Evolutionary conservation across 2,888 invertebrate genomes (phyloP), one percentile per base, ranked within the genome.

Genomic region (Archips crataeganus): DNA sequence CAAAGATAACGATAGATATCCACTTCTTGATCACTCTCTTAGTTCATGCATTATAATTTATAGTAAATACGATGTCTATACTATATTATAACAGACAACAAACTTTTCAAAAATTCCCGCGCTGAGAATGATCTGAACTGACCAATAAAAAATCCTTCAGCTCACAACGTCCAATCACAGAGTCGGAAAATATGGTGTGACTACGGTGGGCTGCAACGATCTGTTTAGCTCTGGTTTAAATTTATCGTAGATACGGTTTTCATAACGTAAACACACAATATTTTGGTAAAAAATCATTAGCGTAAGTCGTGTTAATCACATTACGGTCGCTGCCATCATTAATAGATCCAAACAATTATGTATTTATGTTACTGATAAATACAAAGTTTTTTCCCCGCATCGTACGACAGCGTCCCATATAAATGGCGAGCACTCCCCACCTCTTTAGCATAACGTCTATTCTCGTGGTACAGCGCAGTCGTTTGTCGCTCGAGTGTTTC

Each of bases 331-430:
- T 65, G 47, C 51, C 39, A 45, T 11, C 49, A 9, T 23, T 65
- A 62, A 69, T 61, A 59, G 64, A 74, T 69, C 63, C 65, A 61
- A 84, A 81, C 78, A 77, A 70, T 68, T 76, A 75, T 75, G 74
- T 79, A 80, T 80, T 84, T 81, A 79, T 84, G 32, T 85, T 74
- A 83, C 76, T 84, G 85, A 88, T 88, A 87, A 88, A 86, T 88
- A 87, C 85, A 85, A 86, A 87, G 87, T 88, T 85, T 82, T 84
- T 85, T 89, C 87, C 90, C 90, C 90, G 91, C 92, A 92, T 94
- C 94, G 90, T 92, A 93, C 80, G 93, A 94, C 92, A 89, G 85
- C 85, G 89, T 89, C 90, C 51, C 70, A 88, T 94, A 93, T 94
- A 94, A 93, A 93, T 88, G 87, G 86, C 81, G 82, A 77, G 78